These are phyloP conservation scores for Eupithecia centaureata DNA, from an alignment of 2,888 invertebrate species.

Conservation along the genomic window DNA sequence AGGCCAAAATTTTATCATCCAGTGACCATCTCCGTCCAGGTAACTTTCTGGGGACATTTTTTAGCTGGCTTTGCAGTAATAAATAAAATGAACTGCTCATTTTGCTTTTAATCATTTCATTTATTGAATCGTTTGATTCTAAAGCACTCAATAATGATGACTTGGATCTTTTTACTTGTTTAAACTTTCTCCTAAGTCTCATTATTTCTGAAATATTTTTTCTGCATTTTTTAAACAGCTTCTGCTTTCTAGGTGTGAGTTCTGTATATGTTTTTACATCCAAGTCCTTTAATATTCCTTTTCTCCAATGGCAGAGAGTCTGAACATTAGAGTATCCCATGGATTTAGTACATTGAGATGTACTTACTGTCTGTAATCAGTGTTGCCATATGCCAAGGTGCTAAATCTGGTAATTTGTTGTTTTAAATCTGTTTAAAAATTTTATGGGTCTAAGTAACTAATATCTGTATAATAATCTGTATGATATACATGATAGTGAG, in stretches of 20 bases:
- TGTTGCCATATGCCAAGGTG: too few species aligned
- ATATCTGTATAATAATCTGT: too few species aligned
- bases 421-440: too few species aligned
- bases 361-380: too few species aligned
- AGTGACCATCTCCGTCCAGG: slow-evolving; percentile 29
- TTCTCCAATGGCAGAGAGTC: too few species aligned
- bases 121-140: slow-evolving; percentile 3
- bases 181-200: slow-evolving; percentile 21
- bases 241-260: slow-evolving; percentile 19
- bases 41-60: slow-evolving; percentile 30
- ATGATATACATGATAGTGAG: too few species aligned
- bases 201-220: slow-evolving; percentile 18
- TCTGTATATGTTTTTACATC: slow-evolving; percentile 10
- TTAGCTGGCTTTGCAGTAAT: slow-evolving; percentile 32
- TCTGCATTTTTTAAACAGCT: slow-evolving; percentile 23
- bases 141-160: slow-evolving; percentile 10
- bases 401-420: too few species aligned
- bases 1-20: slow-evolving; percentile 34
- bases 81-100: slow-evolving; percentile 19
- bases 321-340: too few species aligned
- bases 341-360: too few species aligned
- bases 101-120: slow-evolving; percentile 1
- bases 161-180: slow-evolving; percentile 13
- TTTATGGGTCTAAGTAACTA: too few species aligned
- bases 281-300: neutral